These are phyloP conservation scores for Bufo bufo DNA, from an alignment of 2,113 vertebrate species.

Conservation along the genomic window DNA sequence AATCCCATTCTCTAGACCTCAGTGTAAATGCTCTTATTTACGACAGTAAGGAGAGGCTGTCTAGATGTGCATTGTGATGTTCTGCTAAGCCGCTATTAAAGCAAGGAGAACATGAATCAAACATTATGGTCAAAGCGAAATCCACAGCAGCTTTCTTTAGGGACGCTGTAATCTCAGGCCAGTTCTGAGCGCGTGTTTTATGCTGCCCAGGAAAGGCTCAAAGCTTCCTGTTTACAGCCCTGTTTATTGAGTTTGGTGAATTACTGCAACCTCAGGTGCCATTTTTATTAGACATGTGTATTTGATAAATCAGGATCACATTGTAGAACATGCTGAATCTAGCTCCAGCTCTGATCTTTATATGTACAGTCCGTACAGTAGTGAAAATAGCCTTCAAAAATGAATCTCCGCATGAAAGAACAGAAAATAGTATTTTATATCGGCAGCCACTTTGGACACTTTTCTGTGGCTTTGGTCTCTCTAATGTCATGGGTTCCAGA, in stretches of 20 bases:
- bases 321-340: slow-evolving; percentile 16
- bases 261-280: slow-evolving; percentile 42
- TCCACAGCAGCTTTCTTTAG: slow-evolving; percentile 33
- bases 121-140: slow-evolving; percentile 38
- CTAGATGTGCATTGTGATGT: slow-evolving; percentile 26
- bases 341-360: not conserved
- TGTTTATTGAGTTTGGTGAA: slow-evolving; percentile 49
- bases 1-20: not conserved
- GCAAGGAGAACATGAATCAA: slow-evolving; percentile 41
- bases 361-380: not conserved
- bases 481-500: not conserved
- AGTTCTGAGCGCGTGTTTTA: slow-evolving; percentile 36
- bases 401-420: not conserved
- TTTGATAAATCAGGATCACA: slow-evolving; percentile 45
- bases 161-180: slow-evolving; percentile 30
- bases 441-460: not conserved
- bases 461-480: not conserved
- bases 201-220: slow-evolving; percentile 31
- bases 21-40: slow-evolving; percentile 32
- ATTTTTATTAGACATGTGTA: slow-evolving; percentile 53
- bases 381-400: not conserved
- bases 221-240: slow-evolving; percentile 25
- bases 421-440: not conserved
- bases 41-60: not conserved
- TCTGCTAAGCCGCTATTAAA: slow-evolving; percentile 27